These are phyloP conservation scores for Streptopelia turtur DNA, from an alignment of 2,797 vertebrate genomes.

Conservation along the genomic window DNA sequence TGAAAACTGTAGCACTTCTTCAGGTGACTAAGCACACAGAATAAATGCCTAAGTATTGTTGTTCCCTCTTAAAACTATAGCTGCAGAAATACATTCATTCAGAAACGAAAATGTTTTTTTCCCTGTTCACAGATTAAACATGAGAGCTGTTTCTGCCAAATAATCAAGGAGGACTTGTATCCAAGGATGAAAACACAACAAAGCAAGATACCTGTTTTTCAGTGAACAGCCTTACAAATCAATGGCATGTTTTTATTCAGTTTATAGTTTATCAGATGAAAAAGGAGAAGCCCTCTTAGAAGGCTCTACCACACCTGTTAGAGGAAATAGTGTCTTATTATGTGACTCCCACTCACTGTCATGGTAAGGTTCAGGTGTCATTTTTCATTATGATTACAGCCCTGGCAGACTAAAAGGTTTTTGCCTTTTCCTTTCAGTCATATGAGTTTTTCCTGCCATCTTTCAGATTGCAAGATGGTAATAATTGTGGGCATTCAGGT, in stretches of 20 bases:
- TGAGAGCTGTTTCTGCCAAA: background rate
- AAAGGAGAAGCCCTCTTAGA: constrained; percentile 5
- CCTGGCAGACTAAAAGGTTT: background rate
- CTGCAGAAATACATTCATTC: background rate
- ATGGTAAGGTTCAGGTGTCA: background rate
- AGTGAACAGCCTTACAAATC: background rate
- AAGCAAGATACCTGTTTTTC: background rate
- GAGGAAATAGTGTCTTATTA: background rate
- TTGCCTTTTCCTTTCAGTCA: background rate
- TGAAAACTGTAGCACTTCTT: background rate
- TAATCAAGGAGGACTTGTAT: background rate
- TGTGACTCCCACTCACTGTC: background rate
- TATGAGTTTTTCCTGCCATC: background rate
- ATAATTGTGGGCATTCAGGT: background rate
- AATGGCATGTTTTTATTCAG: background rate
- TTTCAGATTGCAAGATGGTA: background rate
- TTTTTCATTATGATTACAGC: constrained; percentile 11
- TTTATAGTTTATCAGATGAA: constrained; percentile 1
- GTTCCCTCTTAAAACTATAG: background rate
- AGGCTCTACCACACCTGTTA: background rate
- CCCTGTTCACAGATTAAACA: background rate
- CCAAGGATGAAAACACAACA: background rate
- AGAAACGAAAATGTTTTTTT: constrained; percentile 36
- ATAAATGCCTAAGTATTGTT: background rate
- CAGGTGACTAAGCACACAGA: background rate